phyloP scores from a whole-genome alignment of 1,140 invertebrate species.

The Dinothrombium tinctorium region DNA sequence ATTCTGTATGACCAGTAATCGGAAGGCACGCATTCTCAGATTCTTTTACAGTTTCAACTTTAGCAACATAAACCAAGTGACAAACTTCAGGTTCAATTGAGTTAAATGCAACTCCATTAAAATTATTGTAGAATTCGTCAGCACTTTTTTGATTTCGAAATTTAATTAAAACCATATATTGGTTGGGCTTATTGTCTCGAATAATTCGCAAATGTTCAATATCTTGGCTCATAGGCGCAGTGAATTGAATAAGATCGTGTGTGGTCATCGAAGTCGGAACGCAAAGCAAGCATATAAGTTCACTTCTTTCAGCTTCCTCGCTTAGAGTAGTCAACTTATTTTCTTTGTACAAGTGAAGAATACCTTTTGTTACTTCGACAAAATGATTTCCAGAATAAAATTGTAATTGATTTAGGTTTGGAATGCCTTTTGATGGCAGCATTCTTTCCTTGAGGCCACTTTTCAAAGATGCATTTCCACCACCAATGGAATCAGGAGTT shows the following conservation, averaged over 20 bases:
- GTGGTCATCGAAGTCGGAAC: constrained; percentile 80
- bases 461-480: neutral
- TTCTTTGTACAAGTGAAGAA: constrained; percentile 87
- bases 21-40: constrained; percentile 33
- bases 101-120: constrained; percentile 77
- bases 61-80: constrained; percentile 78
- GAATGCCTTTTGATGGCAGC: constrained; percentile 3
- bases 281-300: constrained; percentile 66
- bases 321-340: constrained; percentile 34
- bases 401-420: constrained; percentile 18
- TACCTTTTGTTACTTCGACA: constrained; percentile 84
- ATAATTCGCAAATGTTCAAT: constrained; percentile 80
- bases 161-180: constrained; percentile 57
- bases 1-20: constrained; percentile 48
- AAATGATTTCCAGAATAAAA: constrained; percentile 91
- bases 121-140: constrained; percentile 72
- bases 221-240: constrained; percentile 63
- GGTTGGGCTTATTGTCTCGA: constrained; percentile 55
- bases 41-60: constrained; percentile 48
- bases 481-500: neutral
- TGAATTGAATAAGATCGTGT: constrained; percentile 79
- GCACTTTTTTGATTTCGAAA: constrained; percentile 38
- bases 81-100: constrained; percentile 76
- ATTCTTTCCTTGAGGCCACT: neutral
- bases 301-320: constrained; percentile 33